phyloP scores from a whole-genome alignment of 2,113 vertebrate species.

The Saguinus midas region DNA sequence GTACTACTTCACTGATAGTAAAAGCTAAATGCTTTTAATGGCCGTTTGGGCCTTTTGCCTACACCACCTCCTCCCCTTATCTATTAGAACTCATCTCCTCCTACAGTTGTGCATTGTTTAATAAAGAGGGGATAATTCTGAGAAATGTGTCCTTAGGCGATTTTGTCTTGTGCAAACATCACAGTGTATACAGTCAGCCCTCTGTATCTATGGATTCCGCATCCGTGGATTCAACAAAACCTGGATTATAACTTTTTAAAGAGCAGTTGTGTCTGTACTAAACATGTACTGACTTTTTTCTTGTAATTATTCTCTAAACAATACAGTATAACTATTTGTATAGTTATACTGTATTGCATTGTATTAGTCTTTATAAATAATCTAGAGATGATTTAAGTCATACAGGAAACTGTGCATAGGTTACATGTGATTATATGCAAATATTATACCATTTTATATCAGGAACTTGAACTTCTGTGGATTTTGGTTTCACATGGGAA shows the following conservation, averaged over 20 bases:
- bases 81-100: background rate
- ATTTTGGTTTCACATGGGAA: background rate
- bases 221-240: background rate
- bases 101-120: background rate
- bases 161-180: background rate
- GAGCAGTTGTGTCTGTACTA: background rate
- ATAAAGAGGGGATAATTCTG: background rate
- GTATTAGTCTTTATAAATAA: background rate
- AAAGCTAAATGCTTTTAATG: background rate
- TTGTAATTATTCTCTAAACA: background rate
- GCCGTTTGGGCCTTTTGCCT: background rate
- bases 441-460: background rate
- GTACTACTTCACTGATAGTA: background rate
- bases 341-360: background rate
- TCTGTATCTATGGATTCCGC: background rate
- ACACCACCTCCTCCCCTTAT: background rate
- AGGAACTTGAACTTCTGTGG: background rate
- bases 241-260: background rate
- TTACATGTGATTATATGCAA: background rate
- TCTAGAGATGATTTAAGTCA: background rate
- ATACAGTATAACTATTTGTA: background rate
- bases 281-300: background rate
- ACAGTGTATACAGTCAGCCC: background rate
- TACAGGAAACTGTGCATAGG: background rate
- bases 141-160: background rate